These are phyloP conservation scores for Apamea crenata DNA, from an alignment of 2,888 invertebrate species.

Conservation along the genomic window DNA sequence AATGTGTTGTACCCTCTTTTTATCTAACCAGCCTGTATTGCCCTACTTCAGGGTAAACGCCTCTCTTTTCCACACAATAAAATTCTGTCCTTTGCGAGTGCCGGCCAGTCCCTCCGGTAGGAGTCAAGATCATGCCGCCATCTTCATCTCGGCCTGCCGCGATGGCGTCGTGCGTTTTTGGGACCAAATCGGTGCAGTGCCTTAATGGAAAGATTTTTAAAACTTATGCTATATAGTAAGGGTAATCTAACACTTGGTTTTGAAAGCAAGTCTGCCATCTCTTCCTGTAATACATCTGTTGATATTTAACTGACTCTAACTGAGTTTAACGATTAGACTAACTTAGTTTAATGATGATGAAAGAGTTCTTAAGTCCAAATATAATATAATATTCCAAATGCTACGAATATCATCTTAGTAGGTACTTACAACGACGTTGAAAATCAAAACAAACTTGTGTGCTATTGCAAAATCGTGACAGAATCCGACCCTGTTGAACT, in stretches of 20 bases:
- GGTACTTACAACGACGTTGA: background rate
- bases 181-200: too few relatives aligned
- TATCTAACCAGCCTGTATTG: too few relatives aligned
- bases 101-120: too few relatives aligned
- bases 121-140: too few relatives aligned
- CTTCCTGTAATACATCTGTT: background rate
- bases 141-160: too few relatives aligned
- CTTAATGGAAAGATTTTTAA: background rate
- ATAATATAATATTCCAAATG: background rate
- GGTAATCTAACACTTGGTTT: background rate
- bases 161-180: too few relatives aligned
- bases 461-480: conserved; percentile 14
- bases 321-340: background rate
- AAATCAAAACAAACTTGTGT: background rate
- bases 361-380: background rate
- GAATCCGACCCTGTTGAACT: conserved; percentile 17
- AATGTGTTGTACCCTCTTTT: background rate
- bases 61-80: too few relatives aligned
- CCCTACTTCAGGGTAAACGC: too few relatives aligned
- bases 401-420: background rate
- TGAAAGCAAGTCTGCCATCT: background rate
- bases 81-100: too few relatives aligned
- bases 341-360: background rate
- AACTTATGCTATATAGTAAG: background rate
- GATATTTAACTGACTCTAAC: background rate